These are phyloP conservation scores for Cavia porcellus DNA, from an alignment of 2,113 vertebrate species.

Conservation along the genomic window DNA sequence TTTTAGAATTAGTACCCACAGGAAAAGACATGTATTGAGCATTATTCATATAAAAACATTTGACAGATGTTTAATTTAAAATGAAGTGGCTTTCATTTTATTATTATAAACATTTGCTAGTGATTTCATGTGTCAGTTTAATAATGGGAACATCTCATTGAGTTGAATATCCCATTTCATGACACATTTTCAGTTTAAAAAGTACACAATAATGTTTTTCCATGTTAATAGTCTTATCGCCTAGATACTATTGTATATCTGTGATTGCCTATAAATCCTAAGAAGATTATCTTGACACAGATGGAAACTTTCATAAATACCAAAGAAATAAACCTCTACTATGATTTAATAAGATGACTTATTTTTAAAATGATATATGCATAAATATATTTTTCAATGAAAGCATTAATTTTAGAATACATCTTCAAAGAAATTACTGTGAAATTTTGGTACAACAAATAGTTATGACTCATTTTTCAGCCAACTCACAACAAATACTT, in stretches of 20 bases:
- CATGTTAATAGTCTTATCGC: neutral
- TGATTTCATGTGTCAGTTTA: neutral
- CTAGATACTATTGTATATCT: neutral
- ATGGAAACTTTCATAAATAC: neutral
- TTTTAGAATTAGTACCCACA: neutral
- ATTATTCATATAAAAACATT: neutral
- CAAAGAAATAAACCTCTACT: slow-evolving; percentile 7
- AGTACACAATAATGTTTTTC: neutral
- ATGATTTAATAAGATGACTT: neutral
- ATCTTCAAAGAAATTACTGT: neutral
- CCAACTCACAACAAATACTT: neutral
- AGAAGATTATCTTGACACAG: neutral
- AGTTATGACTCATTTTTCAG: neutral
- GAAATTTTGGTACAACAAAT: neutral
- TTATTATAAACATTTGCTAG: neutral
- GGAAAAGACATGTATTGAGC: neutral
- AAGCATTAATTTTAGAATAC: neutral
- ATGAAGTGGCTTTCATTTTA: neutral
- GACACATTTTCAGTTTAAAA: neutral
- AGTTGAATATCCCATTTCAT: neutral
- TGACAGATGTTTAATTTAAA: slow-evolving; percentile 1
- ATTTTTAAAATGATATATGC: neutral
- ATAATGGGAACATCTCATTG: neutral
- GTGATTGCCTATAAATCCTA: neutral
- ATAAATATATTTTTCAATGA: neutral